Percentiles rank a stretch among this genome's conserved stretches.
Conservation (phyloP, 2,113 vertebrate species). For the Helogale parvula region DNA sequence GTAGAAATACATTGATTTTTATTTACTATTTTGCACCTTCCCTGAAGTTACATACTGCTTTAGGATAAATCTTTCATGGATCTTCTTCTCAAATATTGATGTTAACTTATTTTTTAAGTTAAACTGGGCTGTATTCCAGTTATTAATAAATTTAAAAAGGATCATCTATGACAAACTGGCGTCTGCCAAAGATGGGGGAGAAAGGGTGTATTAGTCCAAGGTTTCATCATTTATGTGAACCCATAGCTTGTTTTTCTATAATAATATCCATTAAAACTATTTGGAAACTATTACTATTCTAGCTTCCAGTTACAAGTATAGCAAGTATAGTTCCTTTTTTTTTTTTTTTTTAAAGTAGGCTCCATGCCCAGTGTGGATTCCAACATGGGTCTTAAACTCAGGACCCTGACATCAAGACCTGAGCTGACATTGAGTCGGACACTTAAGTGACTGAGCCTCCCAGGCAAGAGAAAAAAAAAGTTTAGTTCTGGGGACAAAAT, state of each 20-base stretch:
- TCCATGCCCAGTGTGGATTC: too few relatives aligned
- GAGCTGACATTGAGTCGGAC: too few relatives aligned
- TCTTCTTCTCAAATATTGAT: slow-evolving; percentile 10
- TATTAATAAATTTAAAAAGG: slow-evolving; percentile 47
- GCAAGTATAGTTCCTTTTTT: too few relatives aligned
- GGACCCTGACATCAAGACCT: too few relatives aligned
- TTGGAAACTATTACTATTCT: background rate
- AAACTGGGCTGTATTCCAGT: slow-evolving; percentile 16
- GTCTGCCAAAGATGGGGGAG: background rate
- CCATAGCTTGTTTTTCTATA: background rate
- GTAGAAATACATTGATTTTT: background rate
- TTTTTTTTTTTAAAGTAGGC: too few relatives aligned
- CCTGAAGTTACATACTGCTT: background rate
- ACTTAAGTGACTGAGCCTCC: too few relatives aligned
- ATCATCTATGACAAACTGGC: background rate
- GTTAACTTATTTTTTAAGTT: background rate
- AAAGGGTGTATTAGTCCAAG: background rate
- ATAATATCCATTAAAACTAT: background rate
- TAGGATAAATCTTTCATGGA: background rate
- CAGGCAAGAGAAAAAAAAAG: background rate
- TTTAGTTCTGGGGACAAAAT: background rate
- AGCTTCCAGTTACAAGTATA: background rate
- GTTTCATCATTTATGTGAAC: background rate
- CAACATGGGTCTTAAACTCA: too few relatives aligned
- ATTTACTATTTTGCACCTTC: background rate